phyloP scores from a whole-genome alignment of 2,797 vertebrate species.

The Tiaroga cobitis region DNA sequence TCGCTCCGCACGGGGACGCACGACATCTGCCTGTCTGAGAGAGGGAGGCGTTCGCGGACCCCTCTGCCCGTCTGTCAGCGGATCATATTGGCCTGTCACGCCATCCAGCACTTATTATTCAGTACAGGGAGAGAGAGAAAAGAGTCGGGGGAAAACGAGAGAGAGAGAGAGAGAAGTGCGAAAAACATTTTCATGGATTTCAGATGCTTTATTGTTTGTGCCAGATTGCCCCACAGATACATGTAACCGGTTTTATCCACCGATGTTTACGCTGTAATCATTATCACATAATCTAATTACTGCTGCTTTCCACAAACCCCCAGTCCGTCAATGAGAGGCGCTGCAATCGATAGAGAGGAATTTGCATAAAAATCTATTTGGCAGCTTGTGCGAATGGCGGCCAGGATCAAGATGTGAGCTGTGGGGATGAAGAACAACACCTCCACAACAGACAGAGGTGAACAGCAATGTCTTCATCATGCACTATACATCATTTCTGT shows the following conservation, averaged over 20 bases:
- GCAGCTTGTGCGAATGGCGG: slow-evolving; percentile 56
- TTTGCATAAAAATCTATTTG: slow-evolving; percentile 86
- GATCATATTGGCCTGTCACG: slow-evolving; percentile 75
- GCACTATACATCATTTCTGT: slow-evolving; percentile 33
- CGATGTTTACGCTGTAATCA: slow-evolving; percentile 75
- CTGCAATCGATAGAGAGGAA: slow-evolving; percentile 75
- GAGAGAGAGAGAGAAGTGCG: slow-evolving; percentile 3
- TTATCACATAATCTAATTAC: slow-evolving; percentile 78
- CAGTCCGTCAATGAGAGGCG: slow-evolving; percentile 69
- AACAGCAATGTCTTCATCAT: slow-evolving; percentile 21
- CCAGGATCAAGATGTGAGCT: slow-evolving; percentile 70
- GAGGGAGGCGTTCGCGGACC: slow-evolving; percentile 82
- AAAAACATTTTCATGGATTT: slow-evolving; percentile 64
- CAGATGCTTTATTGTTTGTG: slow-evolving; percentile 77
- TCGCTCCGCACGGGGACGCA: slow-evolving; percentile 79
- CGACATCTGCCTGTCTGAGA: slow-evolving; percentile 97
- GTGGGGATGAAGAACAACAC: slow-evolving; percentile 67
- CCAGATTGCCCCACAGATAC: slow-evolving; percentile 63
- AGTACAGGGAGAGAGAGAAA: slow-evolving; percentile 26
- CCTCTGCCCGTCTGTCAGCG: slow-evolving; percentile 81
- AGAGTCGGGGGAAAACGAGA: slow-evolving; percentile 12
- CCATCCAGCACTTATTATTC: slow-evolving; percentile 78
- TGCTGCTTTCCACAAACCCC: slow-evolving; percentile 69
- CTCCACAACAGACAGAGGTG: slow-evolving; percentile 37
- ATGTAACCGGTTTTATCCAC: slow-evolving; percentile 59